These are phyloP conservation scores for Watsonalla binaria DNA, from an alignment of 2,888 invertebrate genomes.

Conservation along the genomic window DNA sequence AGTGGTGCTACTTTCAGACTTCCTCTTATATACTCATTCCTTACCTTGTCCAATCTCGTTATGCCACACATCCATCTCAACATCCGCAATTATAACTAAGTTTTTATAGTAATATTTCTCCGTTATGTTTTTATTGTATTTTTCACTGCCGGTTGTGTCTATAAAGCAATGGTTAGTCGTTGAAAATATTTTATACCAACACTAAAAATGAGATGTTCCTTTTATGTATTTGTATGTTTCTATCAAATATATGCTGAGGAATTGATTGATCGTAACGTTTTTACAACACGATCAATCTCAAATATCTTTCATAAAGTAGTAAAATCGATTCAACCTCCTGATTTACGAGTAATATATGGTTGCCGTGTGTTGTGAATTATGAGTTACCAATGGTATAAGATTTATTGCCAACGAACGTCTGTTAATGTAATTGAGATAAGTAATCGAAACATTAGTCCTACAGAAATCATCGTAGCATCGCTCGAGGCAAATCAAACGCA, in stretches of 20 bases:
- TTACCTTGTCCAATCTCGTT: no score
- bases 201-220: slow-evolving; percentile 21
- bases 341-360: slow-evolving; percentile 26
- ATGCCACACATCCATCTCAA: no score
- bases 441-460: neutral
- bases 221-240: slow-evolving; percentile 21
- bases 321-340: slow-evolving; percentile 23
- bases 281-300: slow-evolving; percentile 32
- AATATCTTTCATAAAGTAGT: slow-evolving; percentile 30
- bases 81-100: no score
- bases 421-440: neutral
- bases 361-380: slow-evolving; percentile 2
- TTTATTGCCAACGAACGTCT: neutral
- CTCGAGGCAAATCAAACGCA: no score
- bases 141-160: neutral
- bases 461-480: no score
- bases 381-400: slow-evolving; percentile 1
- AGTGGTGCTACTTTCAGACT: no score
- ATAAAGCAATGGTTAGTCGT: neutral
- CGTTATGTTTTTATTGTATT: no score
- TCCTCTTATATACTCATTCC: no score
- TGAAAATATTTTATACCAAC: neutral
- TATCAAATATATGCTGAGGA: slow-evolving; percentile 15
- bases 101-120: no score
- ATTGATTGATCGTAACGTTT: slow-evolving; percentile 32